A percentile compares a stretch with the other conserved stretches of the same genome.
phyloP scores from a whole-genome alignment of 2,797 vertebrate species.

The Capromys pilorides region DNA sequence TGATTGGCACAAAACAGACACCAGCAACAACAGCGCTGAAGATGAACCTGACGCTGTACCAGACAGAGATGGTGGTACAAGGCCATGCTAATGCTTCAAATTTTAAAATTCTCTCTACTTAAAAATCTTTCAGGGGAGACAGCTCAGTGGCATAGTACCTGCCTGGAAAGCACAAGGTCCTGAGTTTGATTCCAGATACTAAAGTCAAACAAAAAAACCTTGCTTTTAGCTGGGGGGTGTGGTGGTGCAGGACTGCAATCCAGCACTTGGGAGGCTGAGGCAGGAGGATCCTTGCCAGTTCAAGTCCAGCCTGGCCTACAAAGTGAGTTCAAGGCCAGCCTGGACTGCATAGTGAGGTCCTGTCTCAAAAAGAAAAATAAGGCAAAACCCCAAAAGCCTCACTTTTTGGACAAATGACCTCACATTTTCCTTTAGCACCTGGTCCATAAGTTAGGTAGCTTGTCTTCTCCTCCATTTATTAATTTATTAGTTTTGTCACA shows the following conservation, averaged over 20 bases:
- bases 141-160: too few relatives aligned
- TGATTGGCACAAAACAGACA: background rate
- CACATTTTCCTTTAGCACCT: background rate
- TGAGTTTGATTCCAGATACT: too few relatives aligned
- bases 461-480: background rate
- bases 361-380: background rate
- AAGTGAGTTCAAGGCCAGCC: too few relatives aligned
- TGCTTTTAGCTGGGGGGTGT: too few relatives aligned
- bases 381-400: background rate
- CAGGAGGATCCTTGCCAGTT: too few relatives aligned
- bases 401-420: background rate
- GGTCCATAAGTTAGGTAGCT: background rate
- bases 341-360: background rate
- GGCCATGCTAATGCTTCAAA: background rate
- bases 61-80: background rate
- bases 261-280: too few relatives aligned
- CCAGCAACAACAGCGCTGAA: background rate
- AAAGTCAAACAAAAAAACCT: too few relatives aligned
- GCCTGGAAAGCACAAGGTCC: too few relatives aligned
- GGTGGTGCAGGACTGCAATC: too few relatives aligned
- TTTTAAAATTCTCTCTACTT: background rate
- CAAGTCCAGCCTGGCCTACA: too few relatives aligned
- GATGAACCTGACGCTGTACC: background rate
- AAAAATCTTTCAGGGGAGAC: background rate
- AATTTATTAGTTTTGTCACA: background rate